Evolutionary conservation across 2,113 vertebrate genomes (phyloP).

Genomic region (Formicarius rufipectus): DNA sequence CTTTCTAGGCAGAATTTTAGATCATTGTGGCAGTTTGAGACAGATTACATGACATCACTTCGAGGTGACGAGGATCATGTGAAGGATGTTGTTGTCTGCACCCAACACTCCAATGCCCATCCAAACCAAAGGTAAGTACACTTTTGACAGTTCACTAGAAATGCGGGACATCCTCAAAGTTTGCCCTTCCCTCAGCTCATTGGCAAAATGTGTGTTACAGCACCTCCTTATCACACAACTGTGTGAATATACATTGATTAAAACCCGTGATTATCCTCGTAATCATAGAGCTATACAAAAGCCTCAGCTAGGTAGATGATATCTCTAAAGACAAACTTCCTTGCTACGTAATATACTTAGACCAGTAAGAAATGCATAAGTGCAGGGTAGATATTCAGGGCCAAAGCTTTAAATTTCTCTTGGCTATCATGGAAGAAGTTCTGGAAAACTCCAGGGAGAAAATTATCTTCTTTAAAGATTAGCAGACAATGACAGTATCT

Average conservation of each 20-base stretch:
- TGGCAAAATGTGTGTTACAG: neutral
- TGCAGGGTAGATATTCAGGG: neutral
- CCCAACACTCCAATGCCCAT: neutral
- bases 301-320: neutral
- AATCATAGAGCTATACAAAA: neutral
- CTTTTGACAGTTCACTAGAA: neutral
- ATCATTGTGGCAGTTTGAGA: neutral
- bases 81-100: neutral
- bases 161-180: neutral
- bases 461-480: neutral
- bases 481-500: neutral
- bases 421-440: neutral
- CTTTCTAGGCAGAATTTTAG: neutral
- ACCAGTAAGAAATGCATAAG: fast-evolving
- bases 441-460: neutral
- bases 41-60: neutral
- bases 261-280: neutral
- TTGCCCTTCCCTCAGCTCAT: neutral
- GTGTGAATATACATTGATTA: neutral
- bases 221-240: neutral
- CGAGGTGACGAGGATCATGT: fast-evolving
- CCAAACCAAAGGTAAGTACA: neutral
- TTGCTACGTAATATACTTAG: neutral
- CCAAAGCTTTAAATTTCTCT: neutral
- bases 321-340: neutral